A percentile compares a stretch with the other conserved stretches of the same genome.
Evolutionary conservation across 1,140 invertebrate genomes (phyloP).

Genomic region (Zaprionus lachaisei): DNA sequence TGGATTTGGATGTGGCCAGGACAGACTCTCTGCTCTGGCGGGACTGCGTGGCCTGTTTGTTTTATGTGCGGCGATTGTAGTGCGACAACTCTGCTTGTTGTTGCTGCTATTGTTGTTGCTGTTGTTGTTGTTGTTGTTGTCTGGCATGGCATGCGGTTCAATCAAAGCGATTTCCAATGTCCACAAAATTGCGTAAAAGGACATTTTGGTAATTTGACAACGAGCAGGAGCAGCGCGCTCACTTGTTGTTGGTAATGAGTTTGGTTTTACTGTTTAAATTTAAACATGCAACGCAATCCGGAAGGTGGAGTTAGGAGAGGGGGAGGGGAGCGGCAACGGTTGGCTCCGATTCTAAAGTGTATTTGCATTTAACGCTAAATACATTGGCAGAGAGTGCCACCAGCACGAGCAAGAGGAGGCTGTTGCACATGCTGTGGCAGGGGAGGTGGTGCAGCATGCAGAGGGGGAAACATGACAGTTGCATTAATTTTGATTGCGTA

Average conservation of each 20-base stretch:
- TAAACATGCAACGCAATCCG: constrained; percentile 57
- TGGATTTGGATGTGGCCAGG: constrained; percentile 69
- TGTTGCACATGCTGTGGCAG: background rate
- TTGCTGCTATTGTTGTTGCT: constrained; percentile 20
- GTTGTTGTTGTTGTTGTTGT: constrained; percentile 44
- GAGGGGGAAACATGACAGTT: constrained; percentile 73
- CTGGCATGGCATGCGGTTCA: constrained; percentile 70
- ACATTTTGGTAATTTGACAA: constrained; percentile 82
- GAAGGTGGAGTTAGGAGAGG: background rate
- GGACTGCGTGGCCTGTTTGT: constrained; percentile 63
- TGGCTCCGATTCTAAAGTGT: constrained; percentile 77
- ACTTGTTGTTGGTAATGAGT: constrained; percentile 80
- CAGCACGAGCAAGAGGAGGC: background rate
- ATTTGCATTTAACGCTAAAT: constrained; percentile 81
- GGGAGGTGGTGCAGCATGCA: background rate
- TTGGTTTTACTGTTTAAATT: constrained; percentile 83
- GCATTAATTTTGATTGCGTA: constrained; percentile 82
- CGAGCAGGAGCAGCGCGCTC: constrained; percentile 47
- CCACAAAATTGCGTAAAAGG: constrained; percentile 82
- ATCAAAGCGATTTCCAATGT: constrained; percentile 83
- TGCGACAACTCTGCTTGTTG: constrained; percentile 23
- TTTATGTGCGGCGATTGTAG: constrained; percentile 79
- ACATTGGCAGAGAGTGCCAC: constrained; percentile 37
- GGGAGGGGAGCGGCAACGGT: constrained; percentile 8
- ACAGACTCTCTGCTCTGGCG: background rate